Conservation (phyloP, 2,888 invertebrate species). For the Tenthredo amoena region DNA sequence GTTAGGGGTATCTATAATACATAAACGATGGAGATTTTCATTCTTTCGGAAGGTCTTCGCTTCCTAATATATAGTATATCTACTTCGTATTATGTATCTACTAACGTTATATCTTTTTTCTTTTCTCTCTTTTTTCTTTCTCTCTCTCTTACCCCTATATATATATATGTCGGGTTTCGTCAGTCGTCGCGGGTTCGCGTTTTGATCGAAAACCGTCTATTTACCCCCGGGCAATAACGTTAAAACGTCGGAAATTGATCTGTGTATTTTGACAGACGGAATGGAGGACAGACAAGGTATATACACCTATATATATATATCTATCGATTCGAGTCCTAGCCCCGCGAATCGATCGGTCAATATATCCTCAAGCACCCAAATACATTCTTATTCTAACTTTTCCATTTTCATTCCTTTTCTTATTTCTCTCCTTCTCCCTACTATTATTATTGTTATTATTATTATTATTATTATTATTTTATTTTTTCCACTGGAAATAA, state of each 20-base stretch:
- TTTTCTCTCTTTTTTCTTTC: neutral
- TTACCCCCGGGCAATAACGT: conserved; percentile 20
- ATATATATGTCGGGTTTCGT: neutral
- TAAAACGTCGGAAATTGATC: conserved; percentile 38
- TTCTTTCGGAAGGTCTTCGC: too few relatives aligned
- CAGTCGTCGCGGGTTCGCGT: neutral
- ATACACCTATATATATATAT: neutral
- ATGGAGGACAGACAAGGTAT: neutral
- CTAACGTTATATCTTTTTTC: neutral
- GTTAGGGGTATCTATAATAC: too few relatives aligned
- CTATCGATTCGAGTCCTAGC: neutral
- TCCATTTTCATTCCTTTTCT: conserved; percentile 20
- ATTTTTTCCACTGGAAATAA: neutral
- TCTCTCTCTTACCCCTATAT: neutral
- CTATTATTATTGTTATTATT: neutral
- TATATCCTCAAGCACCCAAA: neutral
- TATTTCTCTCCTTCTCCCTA: conserved; percentile 47
- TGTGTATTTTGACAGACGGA: conserved; percentile 28
- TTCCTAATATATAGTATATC: too few relatives aligned
- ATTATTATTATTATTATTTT: neutral
- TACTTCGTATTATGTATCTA: too few relatives aligned
- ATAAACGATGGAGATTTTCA: too few relatives aligned
- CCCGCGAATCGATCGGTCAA: neutral
- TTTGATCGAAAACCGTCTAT: conserved; percentile 4
- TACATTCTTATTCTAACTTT: neutral